Base-by-base conservation (phyloP, 2,113 vertebrate genomes). In the Pomatostomus ruficeps region DNA sequence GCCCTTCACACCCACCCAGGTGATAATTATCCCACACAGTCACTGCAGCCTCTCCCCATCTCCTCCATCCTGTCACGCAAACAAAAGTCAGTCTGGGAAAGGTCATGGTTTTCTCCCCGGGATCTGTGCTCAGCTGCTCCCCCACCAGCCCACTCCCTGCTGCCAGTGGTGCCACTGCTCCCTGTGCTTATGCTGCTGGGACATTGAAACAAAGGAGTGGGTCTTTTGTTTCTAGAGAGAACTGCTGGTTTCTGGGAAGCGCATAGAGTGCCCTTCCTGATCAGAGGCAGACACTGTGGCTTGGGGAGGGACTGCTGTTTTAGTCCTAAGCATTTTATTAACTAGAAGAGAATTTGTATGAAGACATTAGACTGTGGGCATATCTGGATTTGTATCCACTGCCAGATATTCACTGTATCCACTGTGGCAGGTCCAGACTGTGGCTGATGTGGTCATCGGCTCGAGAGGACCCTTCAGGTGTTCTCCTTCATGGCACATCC, bases 1-100 rank as follows among this genome's bases (percentile, higher is more conserved):
- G 66, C 25, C 29, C 23, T 91, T 87, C 85, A 54, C 20, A 25
- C 46, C 33, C 20, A 25, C 46, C 33, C 59, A 65, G 28, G n/a
- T 17, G 40, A 61, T 43, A 85, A 79, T 85, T 90, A 61, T 49
- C 48, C 0, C 0, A n/a, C 18, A 42, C 0, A n/a, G 0, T 85
- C 85, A n/a, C 51, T 5, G 1, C 36, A 62, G 58, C 63, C 51
- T 66, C 40, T 73, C 35, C 36, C 38, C 1, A 5, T 26, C n/a
- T 40, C 49, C 75, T 88, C 38, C 4, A 0, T 70, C 35, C 74
- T 0, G 2, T 25, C 75, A 42, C 0, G 3, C 3, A 9, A 68
- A 70, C n/a, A 33, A 10, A 51, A 52, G 15, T 26, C 15, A 21
- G 29, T 5, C 59, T 73, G 66, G 28, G 54, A 70, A 88, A 92